These are phyloP conservation scores for Enhydra lutris DNA, from an alignment of 2,113 vertebrate genomes.

Conservation along the genomic window DNA sequence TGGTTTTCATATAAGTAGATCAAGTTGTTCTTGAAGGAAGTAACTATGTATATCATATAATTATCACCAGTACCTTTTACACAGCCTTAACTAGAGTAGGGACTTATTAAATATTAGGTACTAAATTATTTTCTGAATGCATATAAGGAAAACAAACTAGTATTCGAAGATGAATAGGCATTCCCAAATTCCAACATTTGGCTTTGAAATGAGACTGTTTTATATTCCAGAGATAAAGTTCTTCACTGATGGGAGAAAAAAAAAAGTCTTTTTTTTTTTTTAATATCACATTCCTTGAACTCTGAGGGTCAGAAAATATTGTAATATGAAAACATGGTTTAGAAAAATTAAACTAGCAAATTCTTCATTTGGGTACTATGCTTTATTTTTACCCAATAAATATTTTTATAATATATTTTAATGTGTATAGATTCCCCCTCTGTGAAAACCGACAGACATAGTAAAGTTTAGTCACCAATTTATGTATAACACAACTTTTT, in stretches of 20 bases:
- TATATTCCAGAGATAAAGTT: slow-evolving; percentile 18
- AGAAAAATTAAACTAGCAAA: slow-evolving; percentile 41
- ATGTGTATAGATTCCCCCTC: not conserved
- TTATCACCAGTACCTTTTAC: not conserved
- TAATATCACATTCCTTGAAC: slow-evolving; percentile 34
- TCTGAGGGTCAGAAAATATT: not conserved
- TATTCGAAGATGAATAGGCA: not conserved
- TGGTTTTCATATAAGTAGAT: not conserved
- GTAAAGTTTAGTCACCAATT: not conserved
- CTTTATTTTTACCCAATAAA: not conserved
- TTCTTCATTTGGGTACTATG: not conserved
- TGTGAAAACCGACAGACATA: not conserved
- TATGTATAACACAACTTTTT: not conserved
- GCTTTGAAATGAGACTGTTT: not conserved
- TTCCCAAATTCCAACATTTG: not conserved
- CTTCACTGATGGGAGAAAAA: not conserved
- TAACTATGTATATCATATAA: not conserved
- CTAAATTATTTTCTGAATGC: not conserved
- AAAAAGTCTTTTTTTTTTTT: not conserved
- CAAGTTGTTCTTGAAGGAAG: not conserved
- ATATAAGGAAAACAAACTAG: not conserved
- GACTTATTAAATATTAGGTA: not conserved
- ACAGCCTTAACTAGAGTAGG: not conserved
- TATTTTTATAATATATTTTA: not conserved
- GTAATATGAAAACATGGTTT: slow-evolving; percentile 3